These are phyloP conservation scores for Tetragonula clypearis DNA, from an alignment of 1,140 invertebrate genomes.

Conservation along the genomic window DNA sequence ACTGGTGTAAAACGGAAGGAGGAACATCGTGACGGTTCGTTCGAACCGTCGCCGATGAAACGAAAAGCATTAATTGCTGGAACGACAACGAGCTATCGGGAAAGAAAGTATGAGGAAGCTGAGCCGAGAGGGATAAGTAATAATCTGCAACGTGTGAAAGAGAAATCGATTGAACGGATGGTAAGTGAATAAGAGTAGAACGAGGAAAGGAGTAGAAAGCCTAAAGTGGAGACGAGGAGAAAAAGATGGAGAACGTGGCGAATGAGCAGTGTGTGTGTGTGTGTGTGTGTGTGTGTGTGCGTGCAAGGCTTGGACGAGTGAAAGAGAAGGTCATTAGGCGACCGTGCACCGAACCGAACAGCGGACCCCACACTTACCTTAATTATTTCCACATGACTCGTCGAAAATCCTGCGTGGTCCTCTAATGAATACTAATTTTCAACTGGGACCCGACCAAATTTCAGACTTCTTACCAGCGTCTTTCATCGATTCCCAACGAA, in stretches of 20 bases:
- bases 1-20: neutral
- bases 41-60: too few species aligned
- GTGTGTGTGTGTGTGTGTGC: too few species aligned
- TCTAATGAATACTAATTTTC: slow-evolving; percentile 78
- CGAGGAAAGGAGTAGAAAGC: slow-evolving; percentile 49
- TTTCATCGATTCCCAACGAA: slow-evolving; percentile 29
- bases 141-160: slow-evolving; percentile 27
- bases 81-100: slow-evolving; percentile 2
- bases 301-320: slow-evolving; percentile 29
- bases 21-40: too few species aligned
- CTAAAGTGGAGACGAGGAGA: neutral
- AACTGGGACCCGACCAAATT: slow-evolving; percentile 61
- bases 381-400: slow-evolving; percentile 81
- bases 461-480: slow-evolving; percentile 41
- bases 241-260: neutral
- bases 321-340: slow-evolving; percentile 71
- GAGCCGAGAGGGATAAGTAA: slow-evolving; percentile 29
- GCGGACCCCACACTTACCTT: slow-evolving; percentile 77
- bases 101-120: slow-evolving; percentile 22
- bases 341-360: slow-evolving; percentile 63
- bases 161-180: slow-evolving; percentile 38
- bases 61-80: slow-evolving; percentile 26
- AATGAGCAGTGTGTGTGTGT: neutral
- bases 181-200: slow-evolving; percentile 46
- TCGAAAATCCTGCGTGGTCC: slow-evolving; percentile 75